phyloP scores from a whole-genome alignment of 2,113 vertebrate species.

The Callipepla californica region DNA sequence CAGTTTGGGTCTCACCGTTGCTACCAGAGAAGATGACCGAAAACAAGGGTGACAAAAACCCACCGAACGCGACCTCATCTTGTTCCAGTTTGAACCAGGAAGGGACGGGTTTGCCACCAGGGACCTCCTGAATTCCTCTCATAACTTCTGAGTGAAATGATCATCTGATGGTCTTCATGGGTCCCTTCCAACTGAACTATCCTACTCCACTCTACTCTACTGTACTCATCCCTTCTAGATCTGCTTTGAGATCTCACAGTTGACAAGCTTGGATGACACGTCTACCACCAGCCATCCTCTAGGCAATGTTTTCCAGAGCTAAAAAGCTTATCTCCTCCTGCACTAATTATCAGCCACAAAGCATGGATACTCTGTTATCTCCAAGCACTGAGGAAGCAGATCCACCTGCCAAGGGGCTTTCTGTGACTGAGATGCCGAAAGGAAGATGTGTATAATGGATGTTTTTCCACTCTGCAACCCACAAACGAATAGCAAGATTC shows the following conservation, averaged over 20 bases:
- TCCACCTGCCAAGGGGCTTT: background rate
- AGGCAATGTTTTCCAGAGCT: background rate
- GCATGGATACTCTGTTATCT: background rate
- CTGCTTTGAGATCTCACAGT: background rate
- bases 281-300: background rate
- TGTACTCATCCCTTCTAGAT: background rate
- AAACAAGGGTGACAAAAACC: background rate
- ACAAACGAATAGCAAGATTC: background rate
- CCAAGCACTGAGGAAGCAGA: fast-evolving
- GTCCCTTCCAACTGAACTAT: background rate
- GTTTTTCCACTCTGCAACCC: background rate
- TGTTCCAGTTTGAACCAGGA: background rate
- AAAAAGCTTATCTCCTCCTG: background rate
- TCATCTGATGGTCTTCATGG: background rate
- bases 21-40: background rate
- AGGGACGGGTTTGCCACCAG: background rate
- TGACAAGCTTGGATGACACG: background rate
- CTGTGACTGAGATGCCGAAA: fast-evolving
- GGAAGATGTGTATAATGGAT: background rate
- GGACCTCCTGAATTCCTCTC: background rate
- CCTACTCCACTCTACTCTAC: background rate
- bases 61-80: background rate
- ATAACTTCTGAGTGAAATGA: background rate
- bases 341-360: fast-evolving
- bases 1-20: background rate